A percentile compares a stretch with the other conserved stretches of the same genome.
These are phyloP conservation scores for Neopipo cinnamomea DNA, from an alignment of 2,113 vertebrate species.

Conservation along the genomic window DNA sequence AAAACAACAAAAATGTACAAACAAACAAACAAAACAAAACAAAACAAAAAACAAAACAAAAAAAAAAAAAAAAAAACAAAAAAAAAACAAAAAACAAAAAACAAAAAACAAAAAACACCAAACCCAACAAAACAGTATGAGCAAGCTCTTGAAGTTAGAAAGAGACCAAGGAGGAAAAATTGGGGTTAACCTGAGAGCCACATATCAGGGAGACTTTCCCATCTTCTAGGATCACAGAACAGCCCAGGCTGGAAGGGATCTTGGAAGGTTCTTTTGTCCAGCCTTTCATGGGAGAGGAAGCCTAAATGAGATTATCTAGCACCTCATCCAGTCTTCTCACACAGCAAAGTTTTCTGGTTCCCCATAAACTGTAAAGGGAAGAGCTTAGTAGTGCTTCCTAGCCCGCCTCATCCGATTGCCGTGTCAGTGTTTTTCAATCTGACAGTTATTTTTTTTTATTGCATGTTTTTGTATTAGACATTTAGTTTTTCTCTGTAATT, in stretches of 20 bases:
- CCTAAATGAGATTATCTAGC: background rate
- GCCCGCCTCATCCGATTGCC: background rate
- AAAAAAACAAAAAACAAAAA: background rate
- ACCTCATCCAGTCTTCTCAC: background rate
- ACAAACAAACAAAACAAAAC: background rate
- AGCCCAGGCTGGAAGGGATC: background rate
- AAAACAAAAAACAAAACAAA: background rate
- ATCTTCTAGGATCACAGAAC: background rate
- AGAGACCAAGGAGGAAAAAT: background rate
- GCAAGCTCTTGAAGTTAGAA: background rate
- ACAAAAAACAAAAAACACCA: background rate
- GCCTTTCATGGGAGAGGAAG: background rate
- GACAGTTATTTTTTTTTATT: conserved; percentile 21
- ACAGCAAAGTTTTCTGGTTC: background rate
- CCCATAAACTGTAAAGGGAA: background rate
- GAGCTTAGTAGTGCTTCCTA: background rate
- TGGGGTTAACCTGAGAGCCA: background rate
- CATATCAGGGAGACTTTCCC: background rate
- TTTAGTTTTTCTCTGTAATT: conserved; percentile 44
- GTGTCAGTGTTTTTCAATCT: background rate
- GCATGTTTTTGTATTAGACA: conserved; percentile 10
- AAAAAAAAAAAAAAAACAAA: background rate
- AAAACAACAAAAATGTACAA: background rate
- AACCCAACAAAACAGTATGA: background rate
- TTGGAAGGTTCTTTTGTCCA: background rate